Evolutionary conservation across 2,888 invertebrate genomes (phyloP), one percentile per base, ranked within the genome.

Genomic region (Leptogaster cylindrica): DNA sequence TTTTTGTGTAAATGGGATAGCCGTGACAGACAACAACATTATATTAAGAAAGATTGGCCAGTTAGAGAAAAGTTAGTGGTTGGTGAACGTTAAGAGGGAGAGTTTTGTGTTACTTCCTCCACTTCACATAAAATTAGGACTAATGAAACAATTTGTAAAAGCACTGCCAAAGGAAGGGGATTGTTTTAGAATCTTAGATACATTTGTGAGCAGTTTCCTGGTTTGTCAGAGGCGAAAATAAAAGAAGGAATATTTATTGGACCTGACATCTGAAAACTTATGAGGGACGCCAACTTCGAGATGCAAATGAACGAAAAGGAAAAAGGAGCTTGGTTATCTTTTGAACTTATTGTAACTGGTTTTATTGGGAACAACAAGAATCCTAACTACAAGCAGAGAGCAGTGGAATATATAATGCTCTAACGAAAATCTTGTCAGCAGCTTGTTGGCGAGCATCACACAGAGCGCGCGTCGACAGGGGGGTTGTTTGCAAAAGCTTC

Each of bases 1-100:
- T 64, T 52, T 1, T n/a, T 69, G 4, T 67, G 61, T 27, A 6
- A 14, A 27, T 61, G 41, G 41, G 41, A 61, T 25, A 61, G 61
- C 16, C 20, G 25, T 25, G 61, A 39, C 14, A 12, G 41, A 10
- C 3, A 14, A 2, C 23, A 27, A 18, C 61, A 61, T 8, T 61
- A 41, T 27, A 61, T 4, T 2, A 7, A 14, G 25, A 6, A 10
- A 41, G 27, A 12, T 20, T 61, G 41, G 61, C 61, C 61, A 8
- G 2, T 18, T 8, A 3, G 41, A 25, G 8, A 3, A 41, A 5
- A 6, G 5, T 23, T 27, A n/a, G 7, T 2, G 2, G 27, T 41
- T 4, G 36, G 61, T n/a, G n/a, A n/a, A n/a, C n/a, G n/a, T n/a
- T n/a, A n/a, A n/a, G n/a, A n/a, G n/a, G n/a, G n/a, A n/a, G n/a